Evolutionary conservation across 35 echinoderm and acorn worm genomes (phyloP), one percentile per base, ranked within the genome.

Genomic region (Apostichopus californicus): DNA sequence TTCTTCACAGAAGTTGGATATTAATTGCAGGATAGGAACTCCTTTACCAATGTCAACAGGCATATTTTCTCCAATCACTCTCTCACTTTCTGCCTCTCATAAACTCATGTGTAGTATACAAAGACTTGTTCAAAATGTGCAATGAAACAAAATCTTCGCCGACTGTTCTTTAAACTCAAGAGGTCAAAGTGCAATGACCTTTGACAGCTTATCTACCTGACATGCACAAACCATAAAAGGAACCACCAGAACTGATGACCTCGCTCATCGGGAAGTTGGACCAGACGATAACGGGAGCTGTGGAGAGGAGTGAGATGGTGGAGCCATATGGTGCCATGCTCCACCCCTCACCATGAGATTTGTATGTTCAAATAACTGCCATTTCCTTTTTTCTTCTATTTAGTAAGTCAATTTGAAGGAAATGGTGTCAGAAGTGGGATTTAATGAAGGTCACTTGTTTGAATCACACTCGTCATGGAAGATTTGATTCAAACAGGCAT

Each of bases 101-200:
- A 1, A 12, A 61, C 58, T 61, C 58, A 61, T 61, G 58, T 61
- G 58, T 61, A 61, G 58, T 61, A 61, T 61, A 61, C 8, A 61
- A 61, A 61, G 58, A 61, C 58, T 9, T 46, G 58, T 61, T 61
- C 58, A 61, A 12, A 61, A 3, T 3, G 58, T 61, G 58, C 58
- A 61, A 61, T 61, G 58, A 61, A 61, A 46, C 34, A 46, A 46
- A 46, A 46, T 46, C 58, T 61, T 61, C 0, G 58, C 58, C 6
- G 8, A 9, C 58, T 61, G 58, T 61, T 61, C 58, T 61, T 61
- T 61, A 61, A 11, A 61, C 7, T 61, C 1, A 8, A 72, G n/a
- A 88, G 61, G 86, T 65, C 63, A 88, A 88, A 53, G 63, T 88
- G 59, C 86, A 88, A 88, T 88, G 86, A 88, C 60, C 86, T 52